Evolutionary conservation across 2,888 invertebrate species (phyloP), one percentile per base, ranked within the genome.

Genomic region (Anthoptus insignis): DNA sequence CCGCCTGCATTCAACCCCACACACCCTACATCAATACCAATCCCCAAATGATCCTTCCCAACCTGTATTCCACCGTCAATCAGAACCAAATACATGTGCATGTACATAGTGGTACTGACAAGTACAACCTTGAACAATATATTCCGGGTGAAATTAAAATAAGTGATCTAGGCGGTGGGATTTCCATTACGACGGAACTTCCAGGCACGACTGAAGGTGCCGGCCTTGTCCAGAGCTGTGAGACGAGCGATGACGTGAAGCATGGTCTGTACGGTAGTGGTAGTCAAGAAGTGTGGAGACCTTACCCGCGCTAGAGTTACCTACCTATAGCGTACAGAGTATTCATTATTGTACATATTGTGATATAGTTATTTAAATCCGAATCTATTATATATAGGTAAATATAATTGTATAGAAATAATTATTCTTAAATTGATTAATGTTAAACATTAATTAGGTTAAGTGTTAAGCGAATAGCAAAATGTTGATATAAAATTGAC

Each of bases 71-170:
- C 45, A 97, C 97, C 22, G 97, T 97, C 59, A 97, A 97, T 82
- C 97, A 97, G 86, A 97, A 97, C 84, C 97, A 97, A 92, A 97
- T 97, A 68, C 97, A 97, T 81, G 94, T 97, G 21, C 97, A 97
- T 78, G 85, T 97, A 27, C 97, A 97, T 84, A 95, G 95, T 56
- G 90, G 94, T 16, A 88, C 93, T 6, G 96, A 96, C 59, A 96
- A 96, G 81, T 86, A 95, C 72, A 95, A 95, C 72, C 75, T 95
- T 72, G 96, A 96, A 73, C 96, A 96, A 79, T 96, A 95, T 72
- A 87, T 95, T 67, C 94, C 94, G 52, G 88, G 92, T 70, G 94
- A 94, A 75, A 90, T 95, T 52, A 95, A 95, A 76, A 94, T 95
- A 61, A 95, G 95, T 71, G 95, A 95, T 73, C 90, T 93, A 16